Evolutionary conservation across 2,888 invertebrate species (phyloP), one percentile per base, ranked within the genome.

Genomic region (Hermodice carunculata): DNA sequence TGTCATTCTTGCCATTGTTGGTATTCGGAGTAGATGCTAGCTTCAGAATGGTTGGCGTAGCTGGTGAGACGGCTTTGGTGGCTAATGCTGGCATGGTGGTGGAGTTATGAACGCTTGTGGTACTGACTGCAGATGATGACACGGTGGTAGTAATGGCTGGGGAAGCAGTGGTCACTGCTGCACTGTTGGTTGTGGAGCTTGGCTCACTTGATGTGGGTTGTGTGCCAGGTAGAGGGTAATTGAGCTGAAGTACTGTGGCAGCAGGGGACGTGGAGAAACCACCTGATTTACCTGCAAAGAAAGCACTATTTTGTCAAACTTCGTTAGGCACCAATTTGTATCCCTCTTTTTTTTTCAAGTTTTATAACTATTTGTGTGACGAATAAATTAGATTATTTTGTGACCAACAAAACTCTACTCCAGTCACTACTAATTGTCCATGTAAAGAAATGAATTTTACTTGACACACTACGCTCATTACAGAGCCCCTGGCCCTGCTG

Each of bases 231-330:
- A 81, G 66, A 40, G 83, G 83, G 71, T 78, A 82, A 72, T 84
- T 83, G 44, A 85, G 76, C 72, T 82, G 82, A 17, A 83, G 74
- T 17, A 84, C 78, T 61, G 78, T 80, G 57, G 81, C 83, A 57
- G 83, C 81, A 48, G 82, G 82, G 42, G 80, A 79, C 14, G 82
- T 83, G 73, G 82, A 81, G 70, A 83, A 78, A 60, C 80, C n/a
- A n/a, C n/a, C n/a, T n/a, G n/a, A n/a, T n/a, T n/a, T n/a, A n/a
- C n/a, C n/a, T n/a, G n/a, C n/a, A n/a, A n/a, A n/a, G n/a, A n/a
- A 11, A 14, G 19, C 19, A 44, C 44, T 44, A 19, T 44, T n/a
- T n/a, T 44, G 6, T n/a, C 6, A 6, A 44, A 11, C 8, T 44
- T 6, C 44, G 19, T 19, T 44, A 19, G 11, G 8, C 44, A 17